phyloP scores from a whole-genome alignment of 2,888 invertebrate species.

The Amblyjoppa fuscipennis region DNA sequence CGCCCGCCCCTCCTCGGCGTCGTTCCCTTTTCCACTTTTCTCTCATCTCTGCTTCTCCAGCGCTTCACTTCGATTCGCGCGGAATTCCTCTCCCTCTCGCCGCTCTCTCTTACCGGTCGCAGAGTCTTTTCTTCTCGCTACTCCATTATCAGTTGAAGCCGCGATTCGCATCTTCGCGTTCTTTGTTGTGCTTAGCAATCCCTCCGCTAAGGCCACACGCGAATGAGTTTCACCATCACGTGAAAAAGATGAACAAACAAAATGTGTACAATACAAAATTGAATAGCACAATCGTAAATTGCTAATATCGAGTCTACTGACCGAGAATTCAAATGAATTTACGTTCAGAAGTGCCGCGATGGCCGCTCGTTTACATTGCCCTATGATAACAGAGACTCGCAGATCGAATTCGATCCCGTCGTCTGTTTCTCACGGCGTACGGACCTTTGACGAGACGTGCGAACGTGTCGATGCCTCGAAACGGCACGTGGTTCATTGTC shows the following conservation, averaged over 20 bases:
- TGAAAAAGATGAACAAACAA: background rate
- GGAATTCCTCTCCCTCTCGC: background rate
- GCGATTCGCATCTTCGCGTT: conserved; percentile 5
- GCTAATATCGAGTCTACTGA: background rate
- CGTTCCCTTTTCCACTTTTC: conserved; percentile 29
- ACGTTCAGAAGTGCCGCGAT: background rate
- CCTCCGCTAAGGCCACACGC: background rate
- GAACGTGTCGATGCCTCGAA: conserved; percentile 30
- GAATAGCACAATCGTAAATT: background rate
- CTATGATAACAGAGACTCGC: background rate
- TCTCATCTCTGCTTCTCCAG: conserved; percentile 32
- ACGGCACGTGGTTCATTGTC: conserved; percentile 51
- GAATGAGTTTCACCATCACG: background rate
- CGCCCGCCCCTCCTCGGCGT: background rate
- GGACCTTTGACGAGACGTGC: conserved; percentile 19
- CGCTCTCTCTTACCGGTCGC: no score
- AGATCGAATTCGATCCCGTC: background rate
- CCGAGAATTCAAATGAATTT: background rate
- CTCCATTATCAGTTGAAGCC: conserved; percentile 14
- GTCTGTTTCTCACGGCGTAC: conserved; percentile 3
- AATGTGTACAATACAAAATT: background rate
- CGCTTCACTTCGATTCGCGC: background rate
- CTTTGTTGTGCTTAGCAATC: background rate
- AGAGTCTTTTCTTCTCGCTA: conserved; percentile 8
- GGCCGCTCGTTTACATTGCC: background rate